These are phyloP conservation scores for Torymus auratus DNA, from an alignment of 2,888 invertebrate genomes.

Conservation along the genomic window DNA sequence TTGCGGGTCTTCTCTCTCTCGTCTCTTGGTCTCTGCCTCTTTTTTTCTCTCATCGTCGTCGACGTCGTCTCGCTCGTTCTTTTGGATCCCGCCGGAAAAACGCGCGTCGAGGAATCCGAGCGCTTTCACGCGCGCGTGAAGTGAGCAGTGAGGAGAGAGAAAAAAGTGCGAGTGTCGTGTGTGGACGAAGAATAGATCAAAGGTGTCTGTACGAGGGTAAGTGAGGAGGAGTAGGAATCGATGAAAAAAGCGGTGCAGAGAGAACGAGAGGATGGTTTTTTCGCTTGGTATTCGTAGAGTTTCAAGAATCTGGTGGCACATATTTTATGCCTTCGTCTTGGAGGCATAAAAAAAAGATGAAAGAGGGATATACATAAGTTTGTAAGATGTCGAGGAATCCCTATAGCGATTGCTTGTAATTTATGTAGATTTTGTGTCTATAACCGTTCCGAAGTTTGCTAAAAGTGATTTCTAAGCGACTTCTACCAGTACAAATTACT, in stretches of 20 bases:
- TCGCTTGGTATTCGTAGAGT: too few species aligned
- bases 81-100: constrained; percentile 1
- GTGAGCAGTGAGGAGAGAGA: constrained; percentile 10
- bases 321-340: too few species aligned
- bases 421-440: too few species aligned
- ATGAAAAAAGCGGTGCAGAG: constrained; percentile 1
- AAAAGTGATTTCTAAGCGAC: too few species aligned
- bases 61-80: background rate
- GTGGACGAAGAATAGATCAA: constrained; percentile 51
- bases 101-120: constrained; percentile 4
- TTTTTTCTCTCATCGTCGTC: too few species aligned
- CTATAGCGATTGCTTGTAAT: too few species aligned
- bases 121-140: background rate
- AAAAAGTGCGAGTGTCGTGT: constrained; percentile 8
- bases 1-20: constrained; percentile 2
- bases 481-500: too few species aligned
- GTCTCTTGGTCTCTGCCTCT: background rate
- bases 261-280: background rate
- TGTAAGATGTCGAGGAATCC: too few species aligned
- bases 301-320: too few species aligned
- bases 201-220: constrained; percentile 5
- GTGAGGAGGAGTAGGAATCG: background rate
- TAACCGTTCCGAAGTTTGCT: too few species aligned
- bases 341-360: too few species aligned
- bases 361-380: too few species aligned